Evolutionary conservation across 2,888 invertebrate species (phyloP).

Genomic region (Eilema sororculum): DNA sequence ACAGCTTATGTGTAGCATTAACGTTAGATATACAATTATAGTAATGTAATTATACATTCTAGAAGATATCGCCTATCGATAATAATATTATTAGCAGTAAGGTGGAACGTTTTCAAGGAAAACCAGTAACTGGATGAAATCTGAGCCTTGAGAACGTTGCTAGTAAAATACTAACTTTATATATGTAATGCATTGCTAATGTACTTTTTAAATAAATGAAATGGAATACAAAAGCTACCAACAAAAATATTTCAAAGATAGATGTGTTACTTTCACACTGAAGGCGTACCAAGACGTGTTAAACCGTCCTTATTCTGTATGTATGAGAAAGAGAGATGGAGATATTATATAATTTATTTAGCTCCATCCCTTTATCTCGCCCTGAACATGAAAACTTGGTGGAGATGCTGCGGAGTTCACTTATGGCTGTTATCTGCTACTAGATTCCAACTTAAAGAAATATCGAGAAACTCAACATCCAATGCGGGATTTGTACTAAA

Average conservation of each 20-base stretch:
- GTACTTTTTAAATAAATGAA: background rate
- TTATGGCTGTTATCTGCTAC: too few relatives aligned
- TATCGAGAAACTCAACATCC: too few relatives aligned
- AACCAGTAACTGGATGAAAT: conserved; percentile 39
- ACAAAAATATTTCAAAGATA: background rate
- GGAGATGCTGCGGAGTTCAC: too few relatives aligned
- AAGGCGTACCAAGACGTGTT: background rate
- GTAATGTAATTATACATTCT: conserved; percentile 45
- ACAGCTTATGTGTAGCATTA: conserved; percentile 22
- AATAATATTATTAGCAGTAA: conserved; percentile 43
- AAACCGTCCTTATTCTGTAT: too few relatives aligned
- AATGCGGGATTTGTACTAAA: too few relatives aligned
- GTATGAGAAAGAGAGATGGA: too few relatives aligned
- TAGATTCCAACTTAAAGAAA: too few relatives aligned
- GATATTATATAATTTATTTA: too few relatives aligned
- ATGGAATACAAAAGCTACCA: background rate
- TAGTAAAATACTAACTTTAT: background rate
- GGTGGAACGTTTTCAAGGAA: conserved; percentile 42
- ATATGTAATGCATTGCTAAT: background rate
- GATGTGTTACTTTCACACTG: background rate
- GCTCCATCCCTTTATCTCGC: too few relatives aligned
- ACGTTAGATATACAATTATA: conserved; percentile 34
- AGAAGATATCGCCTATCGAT: conserved; percentile 44
- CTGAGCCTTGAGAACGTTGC: conserved; percentile 20
- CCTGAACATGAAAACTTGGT: too few relatives aligned